phyloP scores from a whole-genome alignment of 2,797 vertebrate genomes.

The Phyllotis vaccarum region DNA sequence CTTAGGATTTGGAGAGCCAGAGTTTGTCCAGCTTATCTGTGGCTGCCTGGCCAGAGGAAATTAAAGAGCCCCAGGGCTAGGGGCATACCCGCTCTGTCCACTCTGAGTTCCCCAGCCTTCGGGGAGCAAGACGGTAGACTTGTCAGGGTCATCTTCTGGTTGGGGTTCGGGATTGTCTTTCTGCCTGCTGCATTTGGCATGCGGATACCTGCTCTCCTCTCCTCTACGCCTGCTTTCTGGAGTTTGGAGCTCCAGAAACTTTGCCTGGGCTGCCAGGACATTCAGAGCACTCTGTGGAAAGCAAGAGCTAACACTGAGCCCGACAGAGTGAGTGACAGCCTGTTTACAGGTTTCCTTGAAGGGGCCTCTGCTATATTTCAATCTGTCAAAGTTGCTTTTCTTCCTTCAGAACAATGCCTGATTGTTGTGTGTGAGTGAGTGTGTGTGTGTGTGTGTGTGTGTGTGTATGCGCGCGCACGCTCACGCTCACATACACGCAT shows the following conservation, averaged over 20 bases:
- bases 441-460: slow-evolving; percentile 31
- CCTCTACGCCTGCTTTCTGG: slow-evolving; percentile 83
- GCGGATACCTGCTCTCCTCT: slow-evolving; percentile 88
- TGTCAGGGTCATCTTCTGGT: slow-evolving; percentile 29
- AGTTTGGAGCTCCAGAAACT: slow-evolving; percentile 87
- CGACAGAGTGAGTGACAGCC: slow-evolving; percentile 92
- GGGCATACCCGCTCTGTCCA: neutral
- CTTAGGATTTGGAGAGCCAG: slow-evolving; percentile 74
- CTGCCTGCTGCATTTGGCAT: slow-evolving; percentile 81
- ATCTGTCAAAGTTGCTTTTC: slow-evolving; percentile 97
- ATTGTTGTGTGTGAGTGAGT: slow-evolving; percentile 91
- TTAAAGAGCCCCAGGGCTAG: slow-evolving; percentile 48
- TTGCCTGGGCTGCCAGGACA: slow-evolving; percentile 88
- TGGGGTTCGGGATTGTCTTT: neutral
- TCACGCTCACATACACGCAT: slow-evolving; percentile 60
- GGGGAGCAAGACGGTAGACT: slow-evolving; percentile 65
- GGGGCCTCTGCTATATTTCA: slow-evolving; percentile 96
- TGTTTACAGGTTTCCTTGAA: slow-evolving; percentile 94
- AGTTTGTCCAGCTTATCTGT: slow-evolving; percentile 79
- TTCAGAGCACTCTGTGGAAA: slow-evolving; percentile 88
- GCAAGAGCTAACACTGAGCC: slow-evolving; percentile 88
- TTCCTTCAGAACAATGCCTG: slow-evolving; percentile 94
- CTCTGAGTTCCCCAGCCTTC: slow-evolving; percentile 34
- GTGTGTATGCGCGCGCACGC: slow-evolving; percentile 78
- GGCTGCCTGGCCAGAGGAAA: slow-evolving; percentile 75